Conservation (phyloP, 2,797 vertebrate genomes). For the Oryzias sinensis region DNA sequence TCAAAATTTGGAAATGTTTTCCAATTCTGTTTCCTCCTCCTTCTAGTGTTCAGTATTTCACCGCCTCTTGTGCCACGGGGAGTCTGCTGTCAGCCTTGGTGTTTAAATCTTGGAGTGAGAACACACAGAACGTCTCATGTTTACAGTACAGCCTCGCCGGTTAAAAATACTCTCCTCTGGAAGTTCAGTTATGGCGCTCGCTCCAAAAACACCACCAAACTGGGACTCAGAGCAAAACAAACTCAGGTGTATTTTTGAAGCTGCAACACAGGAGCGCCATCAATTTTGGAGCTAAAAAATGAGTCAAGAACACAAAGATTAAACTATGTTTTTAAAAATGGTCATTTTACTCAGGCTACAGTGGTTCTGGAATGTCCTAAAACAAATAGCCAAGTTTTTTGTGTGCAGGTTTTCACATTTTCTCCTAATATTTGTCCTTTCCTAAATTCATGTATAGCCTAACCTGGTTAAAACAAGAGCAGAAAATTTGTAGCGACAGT, state of each 20-base stretch:
- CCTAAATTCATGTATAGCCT: no score
- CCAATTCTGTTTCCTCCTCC: slow-evolving; percentile 14
- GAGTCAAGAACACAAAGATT: background rate
- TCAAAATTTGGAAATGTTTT: slow-evolving; percentile 44
- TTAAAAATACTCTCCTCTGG: slow-evolving; percentile 65
- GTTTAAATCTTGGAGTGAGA: slow-evolving; percentile 67
- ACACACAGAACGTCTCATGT: slow-evolving; percentile 64
- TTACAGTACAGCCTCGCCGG: slow-evolving; percentile 57
- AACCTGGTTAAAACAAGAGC: no score
- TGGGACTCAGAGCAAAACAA: slow-evolving; percentile 28
- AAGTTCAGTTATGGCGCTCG: slow-evolving; percentile 45
- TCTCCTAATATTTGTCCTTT: no score
- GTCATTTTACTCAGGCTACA: no score
- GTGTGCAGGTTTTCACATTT: no score
- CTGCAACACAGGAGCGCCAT: background rate
- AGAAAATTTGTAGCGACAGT: no score
- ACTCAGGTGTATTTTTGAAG: background rate
- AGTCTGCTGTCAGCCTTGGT: slow-evolving; percentile 34
- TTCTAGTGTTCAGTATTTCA: slow-evolving; percentile 42
- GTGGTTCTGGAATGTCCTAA: no score
- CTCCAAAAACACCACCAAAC: slow-evolving; percentile 43
- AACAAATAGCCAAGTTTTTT: no score
- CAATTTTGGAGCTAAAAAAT: no score
- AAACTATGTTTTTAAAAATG: no score
- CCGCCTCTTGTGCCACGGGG: slow-evolving; percentile 43